Evolutionary conservation across 2,113 vertebrate species (phyloP).

Genomic region (Lagopus leucura): DNA sequence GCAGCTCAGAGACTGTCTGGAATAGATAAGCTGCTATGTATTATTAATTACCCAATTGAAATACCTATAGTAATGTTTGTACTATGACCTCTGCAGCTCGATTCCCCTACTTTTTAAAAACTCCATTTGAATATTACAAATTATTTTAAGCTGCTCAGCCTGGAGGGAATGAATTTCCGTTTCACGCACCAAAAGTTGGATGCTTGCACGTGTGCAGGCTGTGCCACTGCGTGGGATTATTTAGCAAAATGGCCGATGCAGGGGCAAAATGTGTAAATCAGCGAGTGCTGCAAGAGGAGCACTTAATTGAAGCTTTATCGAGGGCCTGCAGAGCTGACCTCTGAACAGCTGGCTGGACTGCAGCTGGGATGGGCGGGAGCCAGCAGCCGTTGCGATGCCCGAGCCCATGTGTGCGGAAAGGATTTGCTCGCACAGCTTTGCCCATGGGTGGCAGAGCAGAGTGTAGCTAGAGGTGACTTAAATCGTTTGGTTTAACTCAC

Average conservation of each 20-base stretch:
- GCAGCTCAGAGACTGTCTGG: conserved; percentile 8
- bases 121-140: background rate
- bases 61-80: background rate
- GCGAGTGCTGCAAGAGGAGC: conserved; percentile 46
- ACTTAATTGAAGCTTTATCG: conserved; percentile 74
- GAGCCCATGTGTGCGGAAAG: conserved; percentile 20
- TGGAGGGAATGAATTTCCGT: background rate
- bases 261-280: conserved; percentile 46
- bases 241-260: conserved; percentile 33
- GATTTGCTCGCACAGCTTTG: conserved; percentile 60
- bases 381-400: conserved; percentile 59
- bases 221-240: background rate
- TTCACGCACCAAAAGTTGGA: background rate
- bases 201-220: background rate
- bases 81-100: background rate
- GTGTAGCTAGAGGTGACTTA: conserved; percentile 40
- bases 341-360: conserved; percentile 31
- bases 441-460: conserved; percentile 34
- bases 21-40: background rate
- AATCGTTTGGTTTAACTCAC: conserved; percentile 16
- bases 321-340: conserved; percentile 70
- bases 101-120: background rate
- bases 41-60: conserved; percentile 17
- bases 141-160: background rate
- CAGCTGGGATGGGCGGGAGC: conserved; percentile 58